These are phyloP conservation scores for Xenotilapia flavipinnis DNA, from an alignment of 2,113 vertebrate species.

Conservation along the genomic window DNA sequence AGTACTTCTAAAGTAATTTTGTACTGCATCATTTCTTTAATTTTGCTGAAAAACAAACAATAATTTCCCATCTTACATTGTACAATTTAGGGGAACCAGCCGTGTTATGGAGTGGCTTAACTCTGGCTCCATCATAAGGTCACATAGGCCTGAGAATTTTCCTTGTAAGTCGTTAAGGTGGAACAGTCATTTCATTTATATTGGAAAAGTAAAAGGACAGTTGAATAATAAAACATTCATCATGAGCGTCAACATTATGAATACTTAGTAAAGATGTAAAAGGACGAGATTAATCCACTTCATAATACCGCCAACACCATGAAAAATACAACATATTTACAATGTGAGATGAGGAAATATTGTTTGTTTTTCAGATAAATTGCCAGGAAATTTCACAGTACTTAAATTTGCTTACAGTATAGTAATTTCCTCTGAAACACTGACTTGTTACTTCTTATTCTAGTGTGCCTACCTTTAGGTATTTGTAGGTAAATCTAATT, in stretches of 20 bases:
- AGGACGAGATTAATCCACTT: neutral
- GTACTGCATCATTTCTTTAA: neutral
- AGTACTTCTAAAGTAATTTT: neutral
- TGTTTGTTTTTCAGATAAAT: neutral
- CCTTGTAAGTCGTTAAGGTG: neutral
- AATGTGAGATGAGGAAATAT: neutral
- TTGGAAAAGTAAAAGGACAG: neutral
- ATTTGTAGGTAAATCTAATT: neutral
- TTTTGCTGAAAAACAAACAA: neutral
- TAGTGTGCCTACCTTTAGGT: neutral
- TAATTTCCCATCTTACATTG: neutral
- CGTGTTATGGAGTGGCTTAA: neutral
- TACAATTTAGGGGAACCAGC: neutral
- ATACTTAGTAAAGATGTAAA: neutral
- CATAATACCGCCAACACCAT: neutral
- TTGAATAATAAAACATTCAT: neutral
- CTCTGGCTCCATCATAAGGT: neutral
- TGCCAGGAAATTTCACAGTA: neutral
- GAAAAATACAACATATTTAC: neutral
- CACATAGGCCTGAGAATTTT: neutral
- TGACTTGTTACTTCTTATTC: neutral
- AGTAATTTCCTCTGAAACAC: neutral
- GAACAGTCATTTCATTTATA: neutral
- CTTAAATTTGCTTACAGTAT: neutral
- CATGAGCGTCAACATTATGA: neutral